Conservation (phyloP, 2,797 vertebrate genomes). For the Macropodus opercularis region DNA sequence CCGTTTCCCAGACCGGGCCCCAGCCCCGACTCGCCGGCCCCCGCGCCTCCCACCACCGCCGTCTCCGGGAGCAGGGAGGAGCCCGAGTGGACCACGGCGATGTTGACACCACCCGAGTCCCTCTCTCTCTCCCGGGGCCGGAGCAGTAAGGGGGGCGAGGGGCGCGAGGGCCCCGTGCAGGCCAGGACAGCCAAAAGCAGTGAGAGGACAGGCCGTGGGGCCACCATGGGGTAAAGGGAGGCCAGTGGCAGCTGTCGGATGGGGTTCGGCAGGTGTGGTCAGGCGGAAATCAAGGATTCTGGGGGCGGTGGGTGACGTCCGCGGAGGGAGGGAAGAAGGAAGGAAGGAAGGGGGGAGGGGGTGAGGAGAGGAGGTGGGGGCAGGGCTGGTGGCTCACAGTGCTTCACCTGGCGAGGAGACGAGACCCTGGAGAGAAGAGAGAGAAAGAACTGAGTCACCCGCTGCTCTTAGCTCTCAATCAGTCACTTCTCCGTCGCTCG, state of each 20-base stretch:
- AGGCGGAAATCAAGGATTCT: conserved; percentile 38
- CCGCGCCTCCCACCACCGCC: conserved; percentile 72
- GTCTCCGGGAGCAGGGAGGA: conserved; percentile 86
- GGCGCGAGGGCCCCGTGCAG: conserved; percentile 85
- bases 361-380: conserved; percentile 29
- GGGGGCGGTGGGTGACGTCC: conserved; percentile 27
- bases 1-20: conserved; percentile 69
- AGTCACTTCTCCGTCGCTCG: not conserved
- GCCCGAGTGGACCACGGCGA: conserved; percentile 89
- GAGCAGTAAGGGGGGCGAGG: conserved; percentile 90
- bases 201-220: conserved; percentile 84
- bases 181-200: conserved; percentile 85
- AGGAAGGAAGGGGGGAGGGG: conserved; percentile 17
- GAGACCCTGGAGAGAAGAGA: conserved; percentile 65
- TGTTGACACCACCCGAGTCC: conserved; percentile 90
- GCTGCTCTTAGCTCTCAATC: conserved; percentile 3
- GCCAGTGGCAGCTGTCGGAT: conserved; percentile 67
- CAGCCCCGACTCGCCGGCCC: conserved; percentile 65
- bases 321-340: conserved; percentile 10
- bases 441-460: not conserved
- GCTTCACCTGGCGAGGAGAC: conserved; percentile 68
- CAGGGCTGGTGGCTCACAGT: conserved; percentile 39
- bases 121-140: conserved; percentile 87
- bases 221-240: conserved; percentile 80
- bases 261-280: conserved; percentile 52